Evolutionary conservation across 2,888 invertebrate species (phyloP).

Genomic region (Dichetophora obliterata): DNA sequence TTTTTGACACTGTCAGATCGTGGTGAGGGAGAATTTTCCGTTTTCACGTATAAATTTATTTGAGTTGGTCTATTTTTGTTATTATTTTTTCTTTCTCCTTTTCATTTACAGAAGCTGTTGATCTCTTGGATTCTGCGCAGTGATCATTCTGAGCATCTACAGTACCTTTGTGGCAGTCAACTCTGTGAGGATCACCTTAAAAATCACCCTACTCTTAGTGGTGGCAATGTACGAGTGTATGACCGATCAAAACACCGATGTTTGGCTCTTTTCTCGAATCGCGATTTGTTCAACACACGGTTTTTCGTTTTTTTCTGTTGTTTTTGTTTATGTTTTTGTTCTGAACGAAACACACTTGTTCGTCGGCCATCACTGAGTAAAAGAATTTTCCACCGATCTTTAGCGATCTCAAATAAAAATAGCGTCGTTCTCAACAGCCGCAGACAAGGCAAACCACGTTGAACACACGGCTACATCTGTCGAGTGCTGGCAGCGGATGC

Average conservation of each 20-base stretch:
- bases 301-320: too few relatives aligned
- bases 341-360: conserved; percentile 66
- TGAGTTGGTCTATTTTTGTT: conserved; percentile 12
- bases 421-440: neutral
- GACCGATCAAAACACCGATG: conserved; percentile 15
- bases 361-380: conserved; percentile 42
- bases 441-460: conserved; percentile 24
- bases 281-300: conserved; percentile 37
- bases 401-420: conserved; percentile 29
- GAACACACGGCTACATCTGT: conserved; percentile 17
- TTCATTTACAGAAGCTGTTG: conserved; percentile 5
- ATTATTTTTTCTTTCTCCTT: conserved; percentile 1
- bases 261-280: neutral
- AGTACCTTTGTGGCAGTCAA: conserved; percentile 27
- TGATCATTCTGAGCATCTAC: conserved; percentile 53
- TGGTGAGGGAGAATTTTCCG: conserved; percentile 9
- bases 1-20: conserved; percentile 59
- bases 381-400: conserved; percentile 30
- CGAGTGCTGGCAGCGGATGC: neutral
- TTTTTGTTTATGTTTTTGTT: conserved; percentile 50
- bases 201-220: conserved; percentile 17
- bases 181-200: conserved; percentile 18
- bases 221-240: conserved; percentile 40
- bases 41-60: neutral
- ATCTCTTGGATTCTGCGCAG: conserved; percentile 57